Conservation (phyloP, 2,113 vertebrate species). For the Felis catus region F.catus_Fca126_mat1.0 CM031421.1:65819501-65820000, state of each 20-base stretch:
- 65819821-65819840: no score
- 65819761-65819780: not conserved
- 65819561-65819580: not conserved
- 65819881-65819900: no score
- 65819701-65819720: not conserved
- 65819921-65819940: no score
- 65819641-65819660: not conserved
- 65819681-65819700: not conserved
- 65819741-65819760: not conserved
- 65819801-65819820: no score
- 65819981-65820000: no score
- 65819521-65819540: not conserved
- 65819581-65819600: not conserved
- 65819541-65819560: not conserved
- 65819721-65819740: not conserved
- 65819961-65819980: no score
- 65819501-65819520: not conserved
- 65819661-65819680: not conserved
- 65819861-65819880: no score
- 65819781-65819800: not conserved
- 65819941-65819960: no score
- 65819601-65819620: not conserved
- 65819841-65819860: no score
- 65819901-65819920: no score
- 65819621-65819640: constrained; percentile 14